These are phyloP conservation scores for Psittacula derbiana DNA, from an alignment of 2,797 vertebrate genomes.

Conservation along the genomic window DNA sequence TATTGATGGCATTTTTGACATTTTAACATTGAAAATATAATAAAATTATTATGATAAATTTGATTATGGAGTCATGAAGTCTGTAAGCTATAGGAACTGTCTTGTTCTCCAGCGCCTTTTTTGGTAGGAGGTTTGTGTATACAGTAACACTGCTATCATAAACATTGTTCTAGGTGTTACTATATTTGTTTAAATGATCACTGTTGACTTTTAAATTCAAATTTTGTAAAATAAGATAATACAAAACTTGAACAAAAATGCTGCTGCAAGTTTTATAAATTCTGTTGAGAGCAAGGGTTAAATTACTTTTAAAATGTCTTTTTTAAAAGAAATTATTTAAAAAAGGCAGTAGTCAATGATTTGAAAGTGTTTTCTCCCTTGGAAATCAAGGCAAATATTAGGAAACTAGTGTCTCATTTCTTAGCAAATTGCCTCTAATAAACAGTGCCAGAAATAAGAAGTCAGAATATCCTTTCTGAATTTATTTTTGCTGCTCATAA, in stretches of 20 bases:
- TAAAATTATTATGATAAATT: neutral
- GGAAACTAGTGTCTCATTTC: neutral
- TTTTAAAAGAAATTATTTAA: neutral
- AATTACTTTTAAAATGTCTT: neutral
- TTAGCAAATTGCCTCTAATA: neutral
- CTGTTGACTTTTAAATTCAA: neutral
- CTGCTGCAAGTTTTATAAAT: neutral
- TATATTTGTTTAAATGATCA: neutral
- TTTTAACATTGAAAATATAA: neutral
- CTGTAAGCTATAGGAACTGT: neutral
- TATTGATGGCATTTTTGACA: neutral
- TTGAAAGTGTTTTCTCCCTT: neutral
- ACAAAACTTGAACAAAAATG: neutral
- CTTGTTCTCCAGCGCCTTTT: neutral
- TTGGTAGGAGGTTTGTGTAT: neutral
- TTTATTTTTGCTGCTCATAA: neutral
- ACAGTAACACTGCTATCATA: neutral
- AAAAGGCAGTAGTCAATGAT: neutral
- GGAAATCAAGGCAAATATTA: neutral
- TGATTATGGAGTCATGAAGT: neutral
- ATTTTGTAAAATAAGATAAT: neutral
- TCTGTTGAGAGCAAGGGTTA: neutral
- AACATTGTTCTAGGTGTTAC: neutral
- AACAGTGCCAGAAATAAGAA: neutral
- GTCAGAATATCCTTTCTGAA: neutral